Conservation (phyloP, 2,113 vertebrate species). For the Oreotrochilus melanogaster region DNA sequence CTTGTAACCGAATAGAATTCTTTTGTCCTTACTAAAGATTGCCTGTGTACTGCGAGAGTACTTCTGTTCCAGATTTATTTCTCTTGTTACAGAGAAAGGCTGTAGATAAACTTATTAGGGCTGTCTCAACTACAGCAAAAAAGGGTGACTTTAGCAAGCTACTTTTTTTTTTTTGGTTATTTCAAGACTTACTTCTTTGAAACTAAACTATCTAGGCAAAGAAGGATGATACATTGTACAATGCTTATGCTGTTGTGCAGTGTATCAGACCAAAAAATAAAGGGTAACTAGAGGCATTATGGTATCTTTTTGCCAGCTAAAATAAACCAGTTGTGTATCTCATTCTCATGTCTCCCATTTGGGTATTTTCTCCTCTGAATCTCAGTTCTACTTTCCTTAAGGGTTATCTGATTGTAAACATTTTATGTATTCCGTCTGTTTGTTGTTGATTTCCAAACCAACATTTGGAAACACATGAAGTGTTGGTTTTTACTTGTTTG, state of each 20-base stretch:
- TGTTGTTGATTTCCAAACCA: background rate
- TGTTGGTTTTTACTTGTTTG: background rate
- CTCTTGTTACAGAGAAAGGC: background rate
- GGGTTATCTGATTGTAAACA: background rate
- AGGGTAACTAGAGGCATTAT: background rate
- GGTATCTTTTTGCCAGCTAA: background rate
- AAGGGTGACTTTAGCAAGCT: background rate
- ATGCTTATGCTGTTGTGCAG: background rate
- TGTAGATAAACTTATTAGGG: background rate
- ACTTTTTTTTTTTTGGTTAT: background rate
- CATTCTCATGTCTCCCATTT: background rate
- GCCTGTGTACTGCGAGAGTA: background rate
- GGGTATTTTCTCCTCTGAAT: background rate
- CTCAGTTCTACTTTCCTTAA: background rate
- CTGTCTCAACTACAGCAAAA: background rate
- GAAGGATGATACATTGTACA: background rate
- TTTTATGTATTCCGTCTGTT: background rate
- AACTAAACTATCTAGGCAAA: background rate
- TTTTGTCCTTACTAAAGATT: conserved; percentile 60
- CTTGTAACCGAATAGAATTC: conserved; percentile 51
- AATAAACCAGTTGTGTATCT: background rate
- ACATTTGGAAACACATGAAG: accelerated
- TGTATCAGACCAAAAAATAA: background rate
- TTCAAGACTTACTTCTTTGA: background rate
- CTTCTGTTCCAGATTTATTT: background rate